phyloP scores from a whole-genome alignment of 2,888 invertebrate species.

The Sipha maydis region DNA sequence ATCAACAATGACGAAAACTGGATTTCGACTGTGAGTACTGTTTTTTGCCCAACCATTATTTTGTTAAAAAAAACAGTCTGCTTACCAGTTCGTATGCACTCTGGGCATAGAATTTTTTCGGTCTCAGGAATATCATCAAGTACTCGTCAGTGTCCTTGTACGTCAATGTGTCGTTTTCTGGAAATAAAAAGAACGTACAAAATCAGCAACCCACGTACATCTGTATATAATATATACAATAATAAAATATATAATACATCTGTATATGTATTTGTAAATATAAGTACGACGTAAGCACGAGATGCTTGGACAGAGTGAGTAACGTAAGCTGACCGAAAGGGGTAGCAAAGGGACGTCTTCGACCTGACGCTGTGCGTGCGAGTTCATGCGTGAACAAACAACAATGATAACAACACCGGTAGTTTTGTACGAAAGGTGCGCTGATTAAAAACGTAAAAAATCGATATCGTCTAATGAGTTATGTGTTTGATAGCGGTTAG shows the following conservation, averaged over 20 bases:
- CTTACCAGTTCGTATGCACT: constrained; percentile 82
- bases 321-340: no score
- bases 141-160: constrained; percentile 81
- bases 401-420: background rate
- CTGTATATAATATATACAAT: no score
- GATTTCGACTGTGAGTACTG: no score
- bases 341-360: background rate
- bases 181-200: constrained; percentile 1
- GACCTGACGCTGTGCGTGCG: no score
- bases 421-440: background rate
- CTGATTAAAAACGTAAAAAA: no score
- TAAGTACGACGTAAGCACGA: background rate
- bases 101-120: constrained; percentile 85
- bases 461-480: no score
- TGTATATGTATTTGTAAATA: no score
- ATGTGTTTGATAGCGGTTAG: no score
- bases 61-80: constrained; percentile 62
- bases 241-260: no score
- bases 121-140: constrained; percentile 81
- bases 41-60: no score
- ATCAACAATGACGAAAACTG: no score
- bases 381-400: no score
- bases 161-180: constrained; percentile 75
- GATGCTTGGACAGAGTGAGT: background rate
- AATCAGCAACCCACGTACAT: background rate